Evolutionary conservation across 1,140 invertebrate genomes (phyloP).

Genomic region (Ladona fulva): DNA sequence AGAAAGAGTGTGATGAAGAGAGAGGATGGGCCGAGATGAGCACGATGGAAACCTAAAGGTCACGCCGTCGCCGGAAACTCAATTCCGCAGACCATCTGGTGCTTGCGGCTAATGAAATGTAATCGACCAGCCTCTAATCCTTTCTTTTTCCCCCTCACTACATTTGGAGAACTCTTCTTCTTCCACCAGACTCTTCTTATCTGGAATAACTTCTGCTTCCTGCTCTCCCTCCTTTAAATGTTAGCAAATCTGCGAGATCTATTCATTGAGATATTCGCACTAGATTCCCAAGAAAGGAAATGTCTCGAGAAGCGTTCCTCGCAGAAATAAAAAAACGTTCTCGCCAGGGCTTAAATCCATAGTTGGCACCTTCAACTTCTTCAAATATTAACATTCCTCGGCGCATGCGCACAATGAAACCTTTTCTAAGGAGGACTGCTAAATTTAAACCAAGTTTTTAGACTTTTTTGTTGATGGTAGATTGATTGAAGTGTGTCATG

Average conservation of each 20-base stretch:
- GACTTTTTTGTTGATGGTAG: too few species aligned
- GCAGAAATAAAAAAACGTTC: too few species aligned
- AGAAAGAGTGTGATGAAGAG: not conserved
- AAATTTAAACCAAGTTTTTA: too few species aligned
- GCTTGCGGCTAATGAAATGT: not conserved
- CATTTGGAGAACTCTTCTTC: not conserved
- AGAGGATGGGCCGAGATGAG: not conserved
- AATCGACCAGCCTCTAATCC: not conserved
- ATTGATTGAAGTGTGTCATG: too few species aligned
- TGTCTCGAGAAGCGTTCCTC: not conserved
- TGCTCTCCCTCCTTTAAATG: not conserved
- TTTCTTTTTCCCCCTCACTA: too few species aligned
- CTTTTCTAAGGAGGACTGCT: too few species aligned
- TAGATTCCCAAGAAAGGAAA: not conserved
- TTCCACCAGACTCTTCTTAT: not conserved
- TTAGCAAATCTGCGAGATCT: not conserved
- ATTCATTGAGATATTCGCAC: not conserved
- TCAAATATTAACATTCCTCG: too few species aligned
- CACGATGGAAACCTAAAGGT: not conserved
- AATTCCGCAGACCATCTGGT: not conserved
- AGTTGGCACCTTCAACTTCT: too few species aligned
- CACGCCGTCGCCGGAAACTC: not conserved
- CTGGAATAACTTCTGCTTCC: not conserved
- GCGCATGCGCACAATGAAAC: too few species aligned
- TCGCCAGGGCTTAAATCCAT: too few species aligned